phyloP scores from a whole-genome alignment of 2,113 vertebrate species.

The Cygnus buccinator region DNA sequence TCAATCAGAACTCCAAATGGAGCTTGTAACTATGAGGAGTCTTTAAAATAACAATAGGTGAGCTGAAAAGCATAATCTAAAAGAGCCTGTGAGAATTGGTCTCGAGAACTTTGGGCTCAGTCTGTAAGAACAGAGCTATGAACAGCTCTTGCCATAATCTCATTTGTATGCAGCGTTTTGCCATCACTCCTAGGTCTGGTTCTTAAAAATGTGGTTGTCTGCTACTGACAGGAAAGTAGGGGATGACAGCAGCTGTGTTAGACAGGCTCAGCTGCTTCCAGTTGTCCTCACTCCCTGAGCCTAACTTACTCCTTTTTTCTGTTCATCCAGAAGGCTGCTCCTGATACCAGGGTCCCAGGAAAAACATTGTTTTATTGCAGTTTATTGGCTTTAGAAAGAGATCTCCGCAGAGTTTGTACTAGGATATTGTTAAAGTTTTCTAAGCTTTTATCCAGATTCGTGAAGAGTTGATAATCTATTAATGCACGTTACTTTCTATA shows the following conservation, averaged over 20 bases:
- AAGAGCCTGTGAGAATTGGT: background rate
- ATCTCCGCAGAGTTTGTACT: background rate
- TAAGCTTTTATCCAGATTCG: background rate
- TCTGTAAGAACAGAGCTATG: background rate
- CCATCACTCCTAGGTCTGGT: background rate
- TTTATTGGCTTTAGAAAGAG: background rate
- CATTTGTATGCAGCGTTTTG: background rate
- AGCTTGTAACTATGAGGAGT: background rate
- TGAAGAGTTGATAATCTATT: background rate
- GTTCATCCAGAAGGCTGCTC: background rate
- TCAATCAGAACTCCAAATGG: background rate
- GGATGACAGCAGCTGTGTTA: background rate
- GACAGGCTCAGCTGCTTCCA: background rate
- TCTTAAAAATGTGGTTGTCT: background rate
- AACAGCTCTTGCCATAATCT: background rate
- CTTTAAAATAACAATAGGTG: background rate
- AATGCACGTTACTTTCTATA: background rate
- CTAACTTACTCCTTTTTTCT: background rate
- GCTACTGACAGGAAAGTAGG: background rate
- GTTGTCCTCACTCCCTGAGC: background rate
- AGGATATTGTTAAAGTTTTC: background rate
- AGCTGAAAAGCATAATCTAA: background rate
- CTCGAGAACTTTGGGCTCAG: background rate
- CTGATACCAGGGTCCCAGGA: background rate
- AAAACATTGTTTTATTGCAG: background rate